A percentile compares a stretch with the other conserved stretches of the same genome.
These are phyloP conservation scores for Phymorhynchus buccinoides DNA, from an alignment of 1,140 invertebrate genomes.

Conservation along the genomic window DNA sequence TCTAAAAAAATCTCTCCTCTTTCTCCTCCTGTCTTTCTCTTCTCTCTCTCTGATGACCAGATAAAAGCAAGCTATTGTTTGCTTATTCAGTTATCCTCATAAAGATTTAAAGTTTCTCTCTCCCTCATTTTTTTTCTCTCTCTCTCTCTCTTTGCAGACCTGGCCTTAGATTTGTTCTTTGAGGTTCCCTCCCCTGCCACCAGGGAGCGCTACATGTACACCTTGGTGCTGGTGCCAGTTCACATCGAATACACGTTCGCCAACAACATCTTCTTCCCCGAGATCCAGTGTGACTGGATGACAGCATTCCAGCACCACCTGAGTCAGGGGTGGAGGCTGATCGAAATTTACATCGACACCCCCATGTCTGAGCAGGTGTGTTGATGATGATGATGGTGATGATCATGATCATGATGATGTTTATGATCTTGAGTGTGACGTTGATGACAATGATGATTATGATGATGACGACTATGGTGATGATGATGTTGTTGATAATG, in stretches of 20 bases:
- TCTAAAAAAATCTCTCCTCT: no score
- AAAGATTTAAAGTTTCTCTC: not conserved
- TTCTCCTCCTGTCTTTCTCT: not conserved
- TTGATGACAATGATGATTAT: no score
- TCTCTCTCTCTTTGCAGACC: not conserved
- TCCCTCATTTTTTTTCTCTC: not conserved
- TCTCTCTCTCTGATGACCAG: not conserved
- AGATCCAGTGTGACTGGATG: slow-evolving; percentile 20
- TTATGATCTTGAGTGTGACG: not conserved
- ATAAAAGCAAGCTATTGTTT: not conserved
- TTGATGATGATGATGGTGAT: no score
- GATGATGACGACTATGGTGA: no score
- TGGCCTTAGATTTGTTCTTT: slow-evolving; percentile 8
- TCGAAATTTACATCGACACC: slow-evolving; percentile 14
- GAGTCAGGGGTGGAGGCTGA: slow-evolving; percentile 8
- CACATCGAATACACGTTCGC: not conserved
- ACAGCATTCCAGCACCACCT: not conserved
- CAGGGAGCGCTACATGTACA: slow-evolving; percentile 6
- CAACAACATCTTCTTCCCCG: not conserved
- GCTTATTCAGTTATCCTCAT: not conserved
- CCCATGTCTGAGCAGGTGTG: not conserved
- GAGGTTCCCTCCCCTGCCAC: not conserved
- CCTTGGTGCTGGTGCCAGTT: not conserved
- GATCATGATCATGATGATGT: not conserved
- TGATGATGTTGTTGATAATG: no score